A percentile compares a stretch with the other conserved stretches of the same genome.
phyloP scores from a whole-genome alignment of 2,888 invertebrate genomes.

The Graphium colonna region DNA sequence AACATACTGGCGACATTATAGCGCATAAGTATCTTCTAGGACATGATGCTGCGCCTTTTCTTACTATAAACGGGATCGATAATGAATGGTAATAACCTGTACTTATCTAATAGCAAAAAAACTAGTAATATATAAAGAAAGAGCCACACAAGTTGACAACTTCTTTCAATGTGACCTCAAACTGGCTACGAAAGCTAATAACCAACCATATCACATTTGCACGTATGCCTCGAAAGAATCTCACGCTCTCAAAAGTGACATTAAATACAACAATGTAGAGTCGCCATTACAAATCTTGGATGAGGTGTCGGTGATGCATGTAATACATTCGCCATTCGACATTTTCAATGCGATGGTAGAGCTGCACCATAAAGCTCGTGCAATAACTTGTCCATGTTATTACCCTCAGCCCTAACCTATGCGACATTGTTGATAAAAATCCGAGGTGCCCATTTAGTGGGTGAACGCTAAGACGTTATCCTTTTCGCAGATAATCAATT shows the following conservation, averaged over 20 bases:
- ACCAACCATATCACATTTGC: too few species aligned
- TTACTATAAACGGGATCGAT: too few species aligned
- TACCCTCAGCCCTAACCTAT: not conserved
- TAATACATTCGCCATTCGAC: conserved; percentile 4
- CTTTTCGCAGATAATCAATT: conserved; percentile 24
- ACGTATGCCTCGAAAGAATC: not conserved
- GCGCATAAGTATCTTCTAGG: too few species aligned
- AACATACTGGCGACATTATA: too few species aligned
- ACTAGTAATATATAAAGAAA: too few species aligned
- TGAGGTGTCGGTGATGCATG: conserved; percentile 4
- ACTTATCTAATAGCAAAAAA: too few species aligned
- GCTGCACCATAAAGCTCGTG: conserved; percentile 5
- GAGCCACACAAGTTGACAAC: too few species aligned
- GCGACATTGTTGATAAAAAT: conserved; percentile 23
- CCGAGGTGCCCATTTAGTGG: conserved; percentile 4
- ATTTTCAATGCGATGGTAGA: conserved; percentile 2
- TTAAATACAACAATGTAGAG: not conserved
- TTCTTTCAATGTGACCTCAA: too few species aligned
- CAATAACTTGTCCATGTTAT: conserved; percentile 3
- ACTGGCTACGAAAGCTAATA: too few species aligned
- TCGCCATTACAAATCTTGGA: not conserved
- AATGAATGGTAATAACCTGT: too few species aligned
- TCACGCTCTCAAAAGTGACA: not conserved
- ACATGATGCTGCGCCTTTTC: too few species aligned
- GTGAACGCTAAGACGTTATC: conserved; percentile 19